Percentiles rank a stretch among this genome's conserved stretches.
phyloP scores from a whole-genome alignment of 1,140 invertebrate genomes.

The Heliconius hermathena region DNA sequence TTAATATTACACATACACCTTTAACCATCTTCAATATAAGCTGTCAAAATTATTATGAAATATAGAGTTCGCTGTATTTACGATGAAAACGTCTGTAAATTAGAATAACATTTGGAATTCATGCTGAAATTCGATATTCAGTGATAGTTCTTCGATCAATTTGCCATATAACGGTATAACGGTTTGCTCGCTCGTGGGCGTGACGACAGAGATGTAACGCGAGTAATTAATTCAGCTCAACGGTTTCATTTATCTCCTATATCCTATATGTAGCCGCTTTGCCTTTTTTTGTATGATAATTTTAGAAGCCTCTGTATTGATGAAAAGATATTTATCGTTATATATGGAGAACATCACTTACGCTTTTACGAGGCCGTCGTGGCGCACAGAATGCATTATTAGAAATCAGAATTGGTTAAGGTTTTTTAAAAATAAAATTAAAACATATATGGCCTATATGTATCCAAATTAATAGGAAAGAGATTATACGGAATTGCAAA shows the following conservation, averaged over 20 bases:
- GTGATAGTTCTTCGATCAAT: slow-evolving; percentile 8
- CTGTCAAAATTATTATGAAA: background rate
- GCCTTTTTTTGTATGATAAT: background rate
- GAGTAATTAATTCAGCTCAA: slow-evolving; percentile 34
- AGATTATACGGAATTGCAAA: no score
- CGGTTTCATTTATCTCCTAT: slow-evolving; percentile 30
- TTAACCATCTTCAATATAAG: no score
- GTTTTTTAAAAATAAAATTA: no score
- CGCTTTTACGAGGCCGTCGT: no score
- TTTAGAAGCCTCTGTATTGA: background rate
- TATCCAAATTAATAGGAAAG: no score
- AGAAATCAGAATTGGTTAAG: no score
- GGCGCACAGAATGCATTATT: no score
- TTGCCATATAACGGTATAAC: background rate
- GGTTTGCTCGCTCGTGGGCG: slow-evolving; percentile 19
- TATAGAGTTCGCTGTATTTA: background rate
- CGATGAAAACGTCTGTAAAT: background rate
- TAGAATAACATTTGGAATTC: background rate
- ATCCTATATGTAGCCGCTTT: background rate
- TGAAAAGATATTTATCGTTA: background rate
- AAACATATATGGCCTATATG: no score
- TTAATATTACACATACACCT: no score
- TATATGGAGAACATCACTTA: no score
- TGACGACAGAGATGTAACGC: slow-evolving; percentile 30
- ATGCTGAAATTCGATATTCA: slow-evolving; percentile 1